Percentiles rank a stretch among this genome's conserved stretches.
Conservation (phyloP, 37 sponge, comb jelly and placozoan species). For the Hormiphora californensis region DNA sequence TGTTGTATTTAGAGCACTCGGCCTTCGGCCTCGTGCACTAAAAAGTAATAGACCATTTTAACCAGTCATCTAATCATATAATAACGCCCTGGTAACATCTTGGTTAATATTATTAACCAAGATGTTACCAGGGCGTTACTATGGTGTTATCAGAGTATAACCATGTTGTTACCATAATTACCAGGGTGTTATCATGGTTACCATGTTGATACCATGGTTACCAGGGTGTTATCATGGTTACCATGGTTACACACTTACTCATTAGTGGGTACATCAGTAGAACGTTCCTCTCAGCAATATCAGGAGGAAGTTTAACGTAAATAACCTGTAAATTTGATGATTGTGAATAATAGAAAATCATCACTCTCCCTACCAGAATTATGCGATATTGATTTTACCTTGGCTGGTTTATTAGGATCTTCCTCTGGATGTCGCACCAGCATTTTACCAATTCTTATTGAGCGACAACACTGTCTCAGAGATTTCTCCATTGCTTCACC, state of each 20-base stretch:
- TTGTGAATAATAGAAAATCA: background rate
- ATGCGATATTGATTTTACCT: background rate
- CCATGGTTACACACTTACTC: conserved; percentile 56
- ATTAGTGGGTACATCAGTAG: conserved; percentile 78
- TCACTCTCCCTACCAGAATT: background rate
- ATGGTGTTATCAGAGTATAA: no score
- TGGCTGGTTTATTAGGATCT: conserved; percentile 54
- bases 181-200: no score
- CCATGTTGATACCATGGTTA: no score
- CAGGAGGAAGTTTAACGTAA: conserved; percentile 80
- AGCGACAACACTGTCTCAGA: conserved; percentile 79
- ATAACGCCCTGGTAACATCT: no score
- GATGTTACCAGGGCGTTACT: no score
- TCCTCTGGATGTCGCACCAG: conserved; percentile 69
- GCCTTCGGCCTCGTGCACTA: no score
- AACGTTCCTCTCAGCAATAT: conserved; percentile 74
- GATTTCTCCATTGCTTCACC: conserved; percentile 96
- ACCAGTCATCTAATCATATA: no score
- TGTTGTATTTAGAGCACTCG: no score
- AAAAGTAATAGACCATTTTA: no score
- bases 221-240: no score
- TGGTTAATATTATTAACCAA: no score
- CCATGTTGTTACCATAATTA: no score
- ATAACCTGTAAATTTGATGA: conserved; percentile 69
- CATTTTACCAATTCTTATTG: conserved; percentile 90